phyloP scores from a whole-genome alignment of 1,140 invertebrate genomes.

The Rhizoglyphus robini region DNA sequence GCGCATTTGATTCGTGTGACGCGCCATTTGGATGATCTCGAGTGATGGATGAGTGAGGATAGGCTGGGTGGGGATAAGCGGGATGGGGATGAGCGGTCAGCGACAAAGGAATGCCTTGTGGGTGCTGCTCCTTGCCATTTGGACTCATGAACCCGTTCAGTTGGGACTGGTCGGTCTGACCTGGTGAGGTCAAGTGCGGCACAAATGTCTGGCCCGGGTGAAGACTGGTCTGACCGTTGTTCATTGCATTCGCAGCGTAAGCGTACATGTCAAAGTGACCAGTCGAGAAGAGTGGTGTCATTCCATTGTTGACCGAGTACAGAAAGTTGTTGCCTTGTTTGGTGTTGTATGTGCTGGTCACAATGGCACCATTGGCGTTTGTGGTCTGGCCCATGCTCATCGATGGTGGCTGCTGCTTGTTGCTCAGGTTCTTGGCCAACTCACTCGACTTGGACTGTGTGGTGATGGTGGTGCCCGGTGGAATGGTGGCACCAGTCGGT shows the following conservation, averaged over 20 bases:
- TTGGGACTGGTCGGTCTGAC: not conserved
- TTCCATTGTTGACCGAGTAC: slow-evolving; percentile 16
- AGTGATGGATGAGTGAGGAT: not conserved
- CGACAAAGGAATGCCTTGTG: too few species aligned
- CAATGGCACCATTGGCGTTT: not conserved
- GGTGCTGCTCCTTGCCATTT: slow-evolving; percentile 13
- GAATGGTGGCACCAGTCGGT: too few species aligned
- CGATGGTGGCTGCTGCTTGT: not conserved
- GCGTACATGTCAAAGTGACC: slow-evolving; percentile 29
- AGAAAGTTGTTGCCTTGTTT: not conserved
- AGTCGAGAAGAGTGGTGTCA: slow-evolving; percentile 26
- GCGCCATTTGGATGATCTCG: slow-evolving; percentile 1
- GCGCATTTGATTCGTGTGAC: not conserved
- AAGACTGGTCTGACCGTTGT: not conserved
- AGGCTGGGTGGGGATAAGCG: not conserved
- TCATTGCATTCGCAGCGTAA: slow-evolving; percentile 17
- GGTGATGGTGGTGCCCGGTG: not conserved
- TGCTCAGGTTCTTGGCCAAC: not conserved
- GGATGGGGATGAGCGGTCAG: slow-evolving; percentile 9
- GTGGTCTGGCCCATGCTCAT: not conserved
- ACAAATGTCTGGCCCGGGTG: not conserved
- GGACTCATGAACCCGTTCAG: not conserved
- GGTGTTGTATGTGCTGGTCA: not conserved
- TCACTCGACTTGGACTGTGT: not conserved
- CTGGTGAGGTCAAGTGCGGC: not conserved